Evolutionary conservation across 1,140 invertebrate genomes (phyloP), one percentile per base, ranked within the genome.

Genomic region (Phortica variegata): DNA sequence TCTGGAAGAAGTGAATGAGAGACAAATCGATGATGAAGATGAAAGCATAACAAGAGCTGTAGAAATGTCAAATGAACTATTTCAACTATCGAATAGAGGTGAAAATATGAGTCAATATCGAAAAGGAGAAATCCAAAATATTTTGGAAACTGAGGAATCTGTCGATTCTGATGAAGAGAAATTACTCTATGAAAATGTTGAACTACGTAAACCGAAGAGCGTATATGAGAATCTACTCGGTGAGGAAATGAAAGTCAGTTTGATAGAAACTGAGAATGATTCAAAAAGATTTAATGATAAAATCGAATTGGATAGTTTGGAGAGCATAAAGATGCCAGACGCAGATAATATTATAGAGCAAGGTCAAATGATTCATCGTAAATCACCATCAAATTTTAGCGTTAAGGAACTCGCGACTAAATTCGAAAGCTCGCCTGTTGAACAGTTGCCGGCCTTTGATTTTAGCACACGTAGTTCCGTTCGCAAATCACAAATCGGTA

Each of bases 401-500:
- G 82, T 83, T 3, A 77, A 81, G 26, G 80, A 83, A 55, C 49
- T 83, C 34, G 81, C 81, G 10, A 80, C 78, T 23, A 77, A 80
- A 51, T 83, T 83, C 36, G 82, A 83, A 57, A 68, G 55, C 12
- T 83, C 81, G 36, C 81, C 82, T 0, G 63, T 76, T 10, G 74
- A 76, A 31, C 65, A 73, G 33, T 21, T 71, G 45, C 61, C 73
- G 15, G 70, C 54, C 26, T 76, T 76, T 37, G 73, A 76, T 41
- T 76, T 76, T 15, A 52, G 34, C 32, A 26, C 18, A 45, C 58
- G 26, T 33, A 48, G 41, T 41, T 20, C 20, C 50, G 1, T 48
- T 50, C 7, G 48, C 61, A n/a, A 52, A 54, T 20, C 17, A 41
- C 1, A 54, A 52, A 44, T 38, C 62, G n/a, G 44, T 39, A 39